Base-by-base conservation (phyloP, 2,113 vertebrate species). In the Antechinus stuartii region DNA sequence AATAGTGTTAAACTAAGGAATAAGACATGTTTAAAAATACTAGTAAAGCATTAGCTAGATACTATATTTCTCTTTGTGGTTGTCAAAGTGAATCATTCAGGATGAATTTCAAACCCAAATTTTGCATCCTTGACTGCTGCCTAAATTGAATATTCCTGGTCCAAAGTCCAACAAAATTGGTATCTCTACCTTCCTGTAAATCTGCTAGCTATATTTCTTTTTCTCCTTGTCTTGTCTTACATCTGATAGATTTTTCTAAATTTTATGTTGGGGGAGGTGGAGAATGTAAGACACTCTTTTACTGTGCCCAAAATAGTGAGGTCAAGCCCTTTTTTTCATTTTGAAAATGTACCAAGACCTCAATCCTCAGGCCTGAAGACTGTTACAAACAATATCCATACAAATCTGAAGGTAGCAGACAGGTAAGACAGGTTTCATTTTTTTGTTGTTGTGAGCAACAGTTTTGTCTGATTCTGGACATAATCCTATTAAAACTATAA, bases 51-150 rank as follows among this genome's bases (percentile, higher is more conserved):
- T 95, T 90, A 84, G 0, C 54, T 54, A 11, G 9, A 93, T 95
- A 35, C 4, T 56, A 35, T 56, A 3, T 53, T 94, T 91, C 93
- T 96, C 27, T 95, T 52, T 24, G 9, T 89, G 24, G 56, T 91
- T 96, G 68, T 57, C 95, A 61, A 50, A 92, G 14, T 96, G 12
- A 96, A 97, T 98, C 92, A 96, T 96, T 97, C 42, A 84, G n/a
- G 89, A 92, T 94, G 35, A 95, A 61, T 95, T 98, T 96, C 91
- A 91, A 97, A 53, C 61, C 1, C 92, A 95, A 92, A 90, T 93
- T 57, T 95, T 95, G 47, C 92, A 47, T 50, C 47, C 56, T 91
- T 19, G 16, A 96, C 92, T 53, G 47, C 90, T 95, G 24, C 93
- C 97, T 35, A 54, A 76, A 52, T 93, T 30, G 42, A 93, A 16